Base-by-base conservation (phyloP, 1,140 invertebrate species). In the Conus ventricosus region DNA sequence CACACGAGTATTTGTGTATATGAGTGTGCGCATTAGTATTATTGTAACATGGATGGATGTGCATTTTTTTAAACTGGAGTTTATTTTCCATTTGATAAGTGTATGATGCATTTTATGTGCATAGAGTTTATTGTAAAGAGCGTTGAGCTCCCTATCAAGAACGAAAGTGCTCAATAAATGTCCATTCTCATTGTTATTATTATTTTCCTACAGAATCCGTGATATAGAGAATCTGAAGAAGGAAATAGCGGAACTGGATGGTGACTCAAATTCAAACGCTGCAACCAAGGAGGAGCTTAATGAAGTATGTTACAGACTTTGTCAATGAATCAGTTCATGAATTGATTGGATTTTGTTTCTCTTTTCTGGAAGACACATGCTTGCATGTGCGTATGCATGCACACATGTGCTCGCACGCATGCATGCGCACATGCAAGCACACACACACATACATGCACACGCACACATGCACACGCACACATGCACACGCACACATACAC, bases 181-280 rank as follows among this genome's bases (percentile, higher is more conserved):
- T 39, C 39, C 25, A 78, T 39, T 78, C 7, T 78, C 25, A 78
- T 78, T 75, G 23, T 75, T 75, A 75, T n/a, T 54, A 0, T 84
- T 15, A 84, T 84, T 55, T 55, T 84, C 5, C 15, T n/a, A 27
- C 84, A 94, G 93, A 87, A 90, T 89, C n/a, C 84, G 90, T 84
- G 93, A 94, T 75, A 78, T 93, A n/a, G 93, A 93, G 80, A 83
- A 81, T 13, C 85, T 94, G 51, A 92, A 92, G 71, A 90, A 92
- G 88, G 93, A 94, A 25, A 54, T 94, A 25, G 84, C 90, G 51
- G 57, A 63, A 25, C 57, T 94, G 84, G 93, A 81, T 88, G 84
- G 87, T 53, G 71, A 54, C 23, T 78, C 67, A 76, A 82, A 78
- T 27, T 85, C 89, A 78, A 60, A 88, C 27, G 85, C 78, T 86